Evolutionary conservation across 1,140 invertebrate genomes (phyloP), one percentile per base, ranked within the genome.

Genomic region (Eubasilissa regina): DNA sequence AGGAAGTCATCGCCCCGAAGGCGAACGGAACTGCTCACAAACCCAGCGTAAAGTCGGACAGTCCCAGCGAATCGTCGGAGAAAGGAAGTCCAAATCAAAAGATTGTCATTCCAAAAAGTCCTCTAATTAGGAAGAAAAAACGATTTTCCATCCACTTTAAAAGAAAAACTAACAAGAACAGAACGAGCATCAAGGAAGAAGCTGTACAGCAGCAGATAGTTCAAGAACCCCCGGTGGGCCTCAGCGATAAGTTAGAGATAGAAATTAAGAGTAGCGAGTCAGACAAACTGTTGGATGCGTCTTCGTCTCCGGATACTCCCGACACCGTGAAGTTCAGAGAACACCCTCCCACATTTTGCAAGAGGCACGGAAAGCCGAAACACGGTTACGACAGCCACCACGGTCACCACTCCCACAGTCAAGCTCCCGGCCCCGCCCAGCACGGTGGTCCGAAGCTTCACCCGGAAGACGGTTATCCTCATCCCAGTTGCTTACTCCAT

Each of bases 61-160:
- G 70, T 43, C 12, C 64, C 10, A 82, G 78, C 21, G 81, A 82
- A 75, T 80, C 78, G 10, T 82, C 78, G 12, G 81, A 82, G 17
- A 82, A 77, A 48, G 62, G 66, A 62, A 58, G 80, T 11, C 17
- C 15, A 11, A 73, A 17, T 19, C 64, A 19, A 8, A 56, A n/a
- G 53, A 82, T 51, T 53, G 45, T 62, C n/a, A 79, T 83, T 75
- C 73, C 81, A 51, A 80, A 87, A 83, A 84, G 87, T 81, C 87
- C 85, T 0, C 87, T 89, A 6, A 87, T 84, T 53, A 90, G 87
- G 85, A 91, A 88, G 83, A 89, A 87, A 83, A 90, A 87, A 84
- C 75, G 88, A 77, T 89, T 89, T 79, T 89, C 89, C 6, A 78
- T 89, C 4, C 87, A 87, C 0, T 89, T 89, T 64, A 89, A 89